Conservation (phyloP, 2,888 invertebrate genomes). For the Crepidodera aurea region DNA sequence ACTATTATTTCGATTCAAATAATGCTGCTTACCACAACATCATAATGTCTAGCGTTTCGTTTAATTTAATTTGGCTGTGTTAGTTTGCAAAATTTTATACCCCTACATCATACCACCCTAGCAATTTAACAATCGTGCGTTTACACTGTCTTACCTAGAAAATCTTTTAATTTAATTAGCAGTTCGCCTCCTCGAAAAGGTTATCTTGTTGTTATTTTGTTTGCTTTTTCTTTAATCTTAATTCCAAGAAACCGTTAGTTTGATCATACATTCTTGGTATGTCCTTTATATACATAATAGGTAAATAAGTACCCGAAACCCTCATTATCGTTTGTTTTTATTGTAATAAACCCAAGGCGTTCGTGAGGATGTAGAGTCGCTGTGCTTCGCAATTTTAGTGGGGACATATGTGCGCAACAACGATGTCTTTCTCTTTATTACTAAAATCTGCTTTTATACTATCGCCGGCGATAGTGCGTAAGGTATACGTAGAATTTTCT, state of each 20-base stretch:
- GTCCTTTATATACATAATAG: slow-evolving; percentile 5
- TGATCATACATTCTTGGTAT: not conserved
- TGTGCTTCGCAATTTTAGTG: slow-evolving; percentile 3
- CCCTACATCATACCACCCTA: no score
- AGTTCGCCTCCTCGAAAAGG: no score
- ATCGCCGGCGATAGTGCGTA: not conserved
- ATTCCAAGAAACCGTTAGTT: not conserved
- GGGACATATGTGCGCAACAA: slow-evolving; percentile 22
- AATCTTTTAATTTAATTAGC: no score
- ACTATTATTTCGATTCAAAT: no score
- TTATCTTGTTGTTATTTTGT: not conserved
- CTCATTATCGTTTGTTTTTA: slow-evolving; percentile 16
- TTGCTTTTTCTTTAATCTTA: not conserved
- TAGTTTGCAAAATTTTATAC: not conserved
- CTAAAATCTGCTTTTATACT: slow-evolving; percentile 15
- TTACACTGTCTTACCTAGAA: no score
- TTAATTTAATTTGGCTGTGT: no score
- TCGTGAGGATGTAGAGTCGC: slow-evolving; percentile 10
- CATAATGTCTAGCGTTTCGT: no score
- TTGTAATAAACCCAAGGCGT: slow-evolving; percentile 14
- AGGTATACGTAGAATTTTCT: not conserved
- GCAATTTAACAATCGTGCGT: not conserved
- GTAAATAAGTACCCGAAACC: slow-evolving; percentile 3
- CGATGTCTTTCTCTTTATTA: slow-evolving; percentile 10
- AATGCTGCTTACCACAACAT: no score